These are phyloP conservation scores for Phymatocera aterrima DNA, from an alignment of 2,888 invertebrate genomes.

Conservation along the genomic window DNA sequence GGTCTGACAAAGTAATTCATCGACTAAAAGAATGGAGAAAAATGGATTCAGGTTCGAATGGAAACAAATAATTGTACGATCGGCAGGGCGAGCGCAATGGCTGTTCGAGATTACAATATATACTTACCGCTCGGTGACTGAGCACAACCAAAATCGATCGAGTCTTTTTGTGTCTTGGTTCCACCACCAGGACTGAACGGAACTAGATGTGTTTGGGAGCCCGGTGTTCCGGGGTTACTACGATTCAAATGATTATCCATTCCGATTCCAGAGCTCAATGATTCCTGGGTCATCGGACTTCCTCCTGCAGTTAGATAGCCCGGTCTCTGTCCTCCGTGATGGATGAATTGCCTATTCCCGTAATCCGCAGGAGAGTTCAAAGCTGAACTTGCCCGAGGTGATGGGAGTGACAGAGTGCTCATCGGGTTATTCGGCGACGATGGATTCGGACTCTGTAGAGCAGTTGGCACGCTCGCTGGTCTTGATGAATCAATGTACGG, in stretches of 20 bases:
- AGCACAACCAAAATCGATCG: constrained; percentile 71
- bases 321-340: constrained; percentile 63
- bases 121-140: constrained; percentile 74
- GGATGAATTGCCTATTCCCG: constrained; percentile 77
- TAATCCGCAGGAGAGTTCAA: constrained; percentile 84
- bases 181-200: constrained; percentile 71
- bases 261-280: constrained; percentile 75
- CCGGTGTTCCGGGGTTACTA: constrained; percentile 85
- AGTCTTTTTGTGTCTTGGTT: constrained; percentile 68
- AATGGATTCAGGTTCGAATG: neutral
- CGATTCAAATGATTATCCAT: constrained; percentile 76
- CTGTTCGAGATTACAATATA: neutral
- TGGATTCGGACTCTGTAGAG: constrained; percentile 85
- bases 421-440: constrained; percentile 84
- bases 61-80: neutral
- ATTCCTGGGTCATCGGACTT: constrained; percentile 79
- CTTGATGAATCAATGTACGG: constrained; percentile 86
- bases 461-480: constrained; percentile 85
- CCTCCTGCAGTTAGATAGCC: constrained; percentile 47
- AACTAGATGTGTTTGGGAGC: constrained; percentile 75
- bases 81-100: neutral
- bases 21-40: constrained; percentile 72
- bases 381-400: constrained; percentile 83
- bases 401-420: constrained; percentile 85
- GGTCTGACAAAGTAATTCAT: constrained; percentile 81